Evolutionary conservation across 2,888 invertebrate species (phyloP), one percentile per base, ranked within the genome.

Genomic region (Agonum fuliginosum): DNA sequence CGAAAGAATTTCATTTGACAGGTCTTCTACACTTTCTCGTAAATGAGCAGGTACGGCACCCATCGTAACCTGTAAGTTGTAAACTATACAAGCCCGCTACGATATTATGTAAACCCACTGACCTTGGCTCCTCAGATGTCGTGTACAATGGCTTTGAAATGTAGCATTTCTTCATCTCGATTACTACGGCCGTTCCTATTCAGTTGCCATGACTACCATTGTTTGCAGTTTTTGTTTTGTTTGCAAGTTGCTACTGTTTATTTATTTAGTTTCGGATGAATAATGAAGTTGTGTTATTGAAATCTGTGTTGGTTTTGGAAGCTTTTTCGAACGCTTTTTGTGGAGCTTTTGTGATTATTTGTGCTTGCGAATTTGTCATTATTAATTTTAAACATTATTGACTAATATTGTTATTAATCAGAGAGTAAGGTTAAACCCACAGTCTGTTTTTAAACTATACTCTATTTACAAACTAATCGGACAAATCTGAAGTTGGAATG

Each of bases 91-190:
- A 58, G 58, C 30, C 30, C 24, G 54, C 17, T 17, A 30, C 19
- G 12, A 62, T 27, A 62, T 62, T 62, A 62, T 62, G 30, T 62
- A 62, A 62, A 62, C 30, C 10, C 17, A 62, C 58, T 62, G 58
- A 62, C 58, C 58, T 62, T 62, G 58, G 17, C 12, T 62, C 58
- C 17, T 30, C 27, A 62, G 30, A 24, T 24, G n/a, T n/a, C 37
- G 58, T n/a, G 14, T 30, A 62, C 17, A 30, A 10, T 8, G 30
- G 27, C 58, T 62, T 3, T 54, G 27, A 62, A 62, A 30, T 62
- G 58, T 62, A 62, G 58, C 58, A 30, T 30, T 62, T 62, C 30
- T 62, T 58, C 30, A 2, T 5, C 17, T 46, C 46, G 17, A 46
- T 46, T 46, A 17, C 17, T 30, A 54, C 14, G 58, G 30, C 30